Conservation (phyloP, 2,888 invertebrate genomes). For the Stictocephala bisonia region DNA sequence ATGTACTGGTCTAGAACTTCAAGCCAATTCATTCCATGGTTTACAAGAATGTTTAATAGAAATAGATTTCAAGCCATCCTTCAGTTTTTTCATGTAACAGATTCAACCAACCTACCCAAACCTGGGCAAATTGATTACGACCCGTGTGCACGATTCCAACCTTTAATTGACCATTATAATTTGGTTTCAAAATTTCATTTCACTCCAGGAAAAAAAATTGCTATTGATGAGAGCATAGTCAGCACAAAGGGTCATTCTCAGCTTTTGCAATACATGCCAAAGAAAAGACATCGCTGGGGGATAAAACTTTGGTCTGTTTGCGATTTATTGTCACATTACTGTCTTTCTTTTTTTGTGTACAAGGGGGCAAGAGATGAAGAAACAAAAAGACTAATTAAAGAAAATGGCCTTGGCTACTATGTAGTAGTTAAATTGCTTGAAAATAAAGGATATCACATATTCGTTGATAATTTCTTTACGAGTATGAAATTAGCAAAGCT, state of each 20-base stretch:
- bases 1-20: not conserved
- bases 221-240: constrained; percentile 39
- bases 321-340: constrained; percentile 34
- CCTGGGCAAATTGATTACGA: constrained; percentile 10
- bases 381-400: constrained; percentile 3
- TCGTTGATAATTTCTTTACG: constrained; percentile 31
- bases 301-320: constrained; percentile 42
- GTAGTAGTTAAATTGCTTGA: constrained; percentile 28
- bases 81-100: constrained; percentile 23
- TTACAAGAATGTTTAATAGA: constrained; percentile 12
- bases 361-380: constrained; percentile 15
- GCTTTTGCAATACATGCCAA: constrained; percentile 35
- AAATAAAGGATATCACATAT: constrained; percentile 33
- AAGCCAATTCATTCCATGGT: not conserved
- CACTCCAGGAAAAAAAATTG: not conserved
- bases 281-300: constrained; percentile 40
- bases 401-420: constrained; percentile 28
- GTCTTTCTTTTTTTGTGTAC: constrained; percentile 38
- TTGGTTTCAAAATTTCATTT: not conserved
- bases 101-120: not conserved
- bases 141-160: constrained; percentile 13
- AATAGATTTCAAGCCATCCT: constrained; percentile 36
- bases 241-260: constrained; percentile 25
- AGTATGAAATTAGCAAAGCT: constrained; percentile 18
- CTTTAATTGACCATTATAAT: constrained; percentile 9